These are phyloP conservation scores for Oncorhynchus clarkii DNA, from an alignment of 2,113 vertebrate species.

Conservation along the genomic window DNA sequence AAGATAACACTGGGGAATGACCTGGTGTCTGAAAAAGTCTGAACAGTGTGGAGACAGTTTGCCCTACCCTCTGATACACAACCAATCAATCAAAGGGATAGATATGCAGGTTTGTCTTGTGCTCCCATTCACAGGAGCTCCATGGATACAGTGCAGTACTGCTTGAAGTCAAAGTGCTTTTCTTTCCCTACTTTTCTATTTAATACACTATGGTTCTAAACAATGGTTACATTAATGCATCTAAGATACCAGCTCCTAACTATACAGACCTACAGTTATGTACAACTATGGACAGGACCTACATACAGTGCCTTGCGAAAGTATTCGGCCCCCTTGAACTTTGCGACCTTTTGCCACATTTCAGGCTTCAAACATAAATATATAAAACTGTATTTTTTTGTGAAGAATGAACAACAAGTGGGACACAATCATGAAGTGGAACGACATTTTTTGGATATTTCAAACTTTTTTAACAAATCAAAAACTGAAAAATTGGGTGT, in stretches of 20 bases:
- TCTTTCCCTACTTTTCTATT: constrained; percentile 24
- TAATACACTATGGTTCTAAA: constrained; percentile 21
- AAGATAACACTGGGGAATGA: constrained; percentile 12
- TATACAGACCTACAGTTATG: constrained; percentile 8
- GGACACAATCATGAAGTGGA: too few relatives aligned
- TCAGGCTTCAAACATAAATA: too few relatives aligned
- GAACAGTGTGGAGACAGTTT: constrained; percentile 7
- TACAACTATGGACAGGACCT: constrained; percentile 23
- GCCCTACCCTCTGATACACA: neutral
- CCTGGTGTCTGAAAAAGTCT: neutral
- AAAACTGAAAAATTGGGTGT: too few relatives aligned
- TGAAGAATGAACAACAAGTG: too few relatives aligned
- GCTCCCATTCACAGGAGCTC: neutral
- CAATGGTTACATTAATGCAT: constrained; percentile 1
- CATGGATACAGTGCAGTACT: neutral
- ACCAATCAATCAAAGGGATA: constrained; percentile 10
- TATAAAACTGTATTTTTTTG: too few relatives aligned
- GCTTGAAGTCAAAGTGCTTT: constrained; percentile 39
- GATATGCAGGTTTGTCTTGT: constrained; percentile 13
- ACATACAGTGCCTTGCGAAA: too few relatives aligned
- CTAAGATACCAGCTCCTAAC: constrained; percentile 28
- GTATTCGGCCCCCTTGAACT: too few relatives aligned
- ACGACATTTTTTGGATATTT: too few relatives aligned
- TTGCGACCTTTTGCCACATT: too few relatives aligned
- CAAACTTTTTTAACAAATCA: too few relatives aligned